Evolutionary conservation across 2,113 vertebrate species (phyloP).

Genomic region (Polypterus senegalus): DNA sequence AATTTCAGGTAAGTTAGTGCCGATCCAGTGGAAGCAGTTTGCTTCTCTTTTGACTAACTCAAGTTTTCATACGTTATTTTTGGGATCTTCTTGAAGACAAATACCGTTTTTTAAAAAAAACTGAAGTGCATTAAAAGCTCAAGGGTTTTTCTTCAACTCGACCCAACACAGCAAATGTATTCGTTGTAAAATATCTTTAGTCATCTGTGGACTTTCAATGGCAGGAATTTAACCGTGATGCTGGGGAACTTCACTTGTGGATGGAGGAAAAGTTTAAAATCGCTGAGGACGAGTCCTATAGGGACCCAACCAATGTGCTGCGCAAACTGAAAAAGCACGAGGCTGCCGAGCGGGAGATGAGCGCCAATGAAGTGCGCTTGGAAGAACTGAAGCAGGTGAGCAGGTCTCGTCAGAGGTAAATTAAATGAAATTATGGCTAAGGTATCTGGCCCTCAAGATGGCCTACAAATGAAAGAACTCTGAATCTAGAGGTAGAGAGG

Average conservation of each 20-base stretch:
- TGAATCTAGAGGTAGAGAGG: too few relatives aligned
- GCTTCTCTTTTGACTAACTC: neutral
- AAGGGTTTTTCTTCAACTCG: too few relatives aligned
- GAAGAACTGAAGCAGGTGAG: conserved; percentile 54
- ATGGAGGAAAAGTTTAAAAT: conserved; percentile 71
- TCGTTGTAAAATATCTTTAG: neutral
- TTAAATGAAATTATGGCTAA: too few relatives aligned
- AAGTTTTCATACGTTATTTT: neutral
- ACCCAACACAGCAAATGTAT: neutral
- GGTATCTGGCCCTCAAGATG: too few relatives aligned
- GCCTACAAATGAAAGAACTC: too few relatives aligned
- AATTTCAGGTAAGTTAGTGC: conserved; percentile 53
- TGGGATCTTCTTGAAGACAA: neutral
- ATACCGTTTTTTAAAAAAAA: neutral
- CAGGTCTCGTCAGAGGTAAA: too few relatives aligned
- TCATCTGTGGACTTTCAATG: neutral
- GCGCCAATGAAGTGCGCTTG: conserved; percentile 54
- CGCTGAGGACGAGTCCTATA: conserved; percentile 59
- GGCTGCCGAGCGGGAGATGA: conserved; percentile 61
- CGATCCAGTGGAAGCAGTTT: neutral
- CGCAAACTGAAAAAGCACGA: conserved; percentile 64
- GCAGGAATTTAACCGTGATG: conserved; percentile 69
- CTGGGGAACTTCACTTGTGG: conserved; percentile 66
- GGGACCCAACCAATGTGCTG: conserved; percentile 54
- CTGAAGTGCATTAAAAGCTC: neutral